A percentile compares a stretch with the other conserved stretches of the same genome.
These are phyloP conservation scores for Danio tinwini DNA, from an alignment of 2,797 vertebrate species.

Conservation along the genomic window DNA sequence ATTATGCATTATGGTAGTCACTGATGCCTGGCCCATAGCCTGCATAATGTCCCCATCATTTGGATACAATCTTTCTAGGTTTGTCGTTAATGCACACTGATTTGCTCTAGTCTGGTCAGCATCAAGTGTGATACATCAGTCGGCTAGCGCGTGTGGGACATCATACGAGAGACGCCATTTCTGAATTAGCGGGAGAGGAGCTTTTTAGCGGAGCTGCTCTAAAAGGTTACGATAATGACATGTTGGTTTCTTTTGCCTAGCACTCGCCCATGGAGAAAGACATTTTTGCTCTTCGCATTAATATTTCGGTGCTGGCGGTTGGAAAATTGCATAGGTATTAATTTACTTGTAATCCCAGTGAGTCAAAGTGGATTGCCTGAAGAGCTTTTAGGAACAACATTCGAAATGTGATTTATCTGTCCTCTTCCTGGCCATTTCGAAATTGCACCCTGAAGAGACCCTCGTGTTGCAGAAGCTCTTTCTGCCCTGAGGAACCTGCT, in stretches of 20 bases:
- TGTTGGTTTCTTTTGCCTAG: conserved; percentile 73
- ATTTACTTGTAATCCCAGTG: conserved; percentile 73
- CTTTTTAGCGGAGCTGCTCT: conserved; percentile 73
- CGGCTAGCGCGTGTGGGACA: conserved; percentile 72
- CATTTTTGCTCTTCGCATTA: conserved; percentile 63
- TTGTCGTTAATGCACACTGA: conserved; percentile 81
- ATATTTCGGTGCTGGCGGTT: conserved; percentile 66
- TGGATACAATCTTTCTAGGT: conserved; percentile 78
- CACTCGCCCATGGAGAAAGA: conserved; percentile 68
- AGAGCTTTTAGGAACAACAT: conserved; percentile 70
- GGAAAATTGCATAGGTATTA: conserved; percentile 69
- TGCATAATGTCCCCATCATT: conserved; percentile 78
- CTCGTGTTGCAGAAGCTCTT: conserved; percentile 64
- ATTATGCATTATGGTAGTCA: conserved; percentile 81
- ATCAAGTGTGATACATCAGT: conserved; percentile 74
- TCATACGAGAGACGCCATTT: conserved; percentile 65
- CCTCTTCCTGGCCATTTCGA: conserved; percentile 66
- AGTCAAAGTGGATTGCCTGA: conserved; percentile 66
- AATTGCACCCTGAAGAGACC: conserved; percentile 73
- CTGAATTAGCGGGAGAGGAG: conserved; percentile 68
- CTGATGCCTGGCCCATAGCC: conserved; percentile 75
- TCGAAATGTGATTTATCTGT: conserved; percentile 76
- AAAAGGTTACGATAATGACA: conserved; percentile 72
- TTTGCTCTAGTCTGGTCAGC: conserved; percentile 77
- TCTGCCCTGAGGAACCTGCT: conserved; percentile 74